Percentiles rank a stretch among this genome's conserved stretches.
These are phyloP conservation scores for Hirtodrosophila confusa DNA, from an alignment of 2,888 invertebrate genomes.

Conservation along the genomic window DNA sequence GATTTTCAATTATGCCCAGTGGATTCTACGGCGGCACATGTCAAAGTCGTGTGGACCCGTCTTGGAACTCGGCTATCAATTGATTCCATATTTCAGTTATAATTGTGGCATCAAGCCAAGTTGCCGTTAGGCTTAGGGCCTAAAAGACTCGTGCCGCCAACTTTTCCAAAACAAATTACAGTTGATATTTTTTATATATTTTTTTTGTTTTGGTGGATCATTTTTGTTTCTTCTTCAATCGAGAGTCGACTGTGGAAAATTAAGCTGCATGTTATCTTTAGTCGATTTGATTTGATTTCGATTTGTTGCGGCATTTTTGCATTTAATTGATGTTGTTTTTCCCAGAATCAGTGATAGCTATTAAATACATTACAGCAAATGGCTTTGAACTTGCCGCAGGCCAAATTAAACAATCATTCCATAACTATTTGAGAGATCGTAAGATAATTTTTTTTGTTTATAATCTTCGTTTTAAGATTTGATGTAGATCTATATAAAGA, in stretches of 20 bases:
- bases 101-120: conserved; percentile 63
- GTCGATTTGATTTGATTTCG: conserved; percentile 70
- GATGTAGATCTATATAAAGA: too few species aligned
- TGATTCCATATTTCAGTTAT: conserved; percentile 39
- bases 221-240: conserved; percentile 22
- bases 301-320: conserved; percentile 75
- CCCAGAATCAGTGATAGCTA: conserved; percentile 45
- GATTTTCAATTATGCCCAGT: conserved; percentile 71
- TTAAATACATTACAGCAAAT: conserved; percentile 5
- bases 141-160: conserved; percentile 60
- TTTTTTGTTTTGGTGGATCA: neutral
- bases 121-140: conserved; percentile 65
- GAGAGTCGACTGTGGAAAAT: conserved; percentile 61
- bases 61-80: conserved; percentile 22
- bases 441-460: too few species aligned
- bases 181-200: conserved; percentile 6
- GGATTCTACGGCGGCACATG: conserved; percentile 63
- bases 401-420: too few species aligned
- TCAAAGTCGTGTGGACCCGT: conserved; percentile 40
- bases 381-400: conserved; percentile 59
- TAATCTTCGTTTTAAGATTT: too few species aligned
- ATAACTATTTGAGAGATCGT: too few species aligned
- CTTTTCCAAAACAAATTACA: conserved; percentile 51
- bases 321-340: conserved; percentile 73
- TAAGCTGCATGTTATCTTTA: conserved; percentile 73